Percentiles rank a stretch among this genome's conserved stretches.
phyloP scores from a whole-genome alignment of 2,113 vertebrate genomes.

The Mustela nigripes region DNA sequence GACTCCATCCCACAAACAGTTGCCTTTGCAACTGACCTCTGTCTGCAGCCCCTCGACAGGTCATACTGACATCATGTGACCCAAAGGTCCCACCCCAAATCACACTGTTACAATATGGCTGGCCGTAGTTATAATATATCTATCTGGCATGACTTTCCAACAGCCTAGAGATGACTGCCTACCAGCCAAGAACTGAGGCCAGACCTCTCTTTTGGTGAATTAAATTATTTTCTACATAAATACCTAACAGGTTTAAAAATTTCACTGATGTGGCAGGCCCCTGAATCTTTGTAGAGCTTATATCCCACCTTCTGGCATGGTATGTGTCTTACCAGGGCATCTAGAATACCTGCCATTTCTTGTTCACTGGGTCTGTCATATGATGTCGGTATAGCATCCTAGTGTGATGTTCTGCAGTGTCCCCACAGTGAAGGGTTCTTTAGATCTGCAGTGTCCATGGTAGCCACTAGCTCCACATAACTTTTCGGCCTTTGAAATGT shows the following conservation, averaged over 20 bases:
- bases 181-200: background rate
- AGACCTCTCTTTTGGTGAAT: background rate
- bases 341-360: slow-evolving; percentile 15
- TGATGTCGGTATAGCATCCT: background rate
- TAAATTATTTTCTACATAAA: slow-evolving; percentile 7
- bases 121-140: background rate
- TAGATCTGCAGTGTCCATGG: background rate
- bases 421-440: background rate
- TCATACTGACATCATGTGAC: background rate
- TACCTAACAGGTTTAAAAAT: background rate
- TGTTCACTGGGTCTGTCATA: background rate
- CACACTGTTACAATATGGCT: background rate
- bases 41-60: background rate
- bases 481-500: background rate
- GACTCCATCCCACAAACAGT: background rate
- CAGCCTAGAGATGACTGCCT: background rate
- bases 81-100: background rate
- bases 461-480: background rate
- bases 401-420: background rate
- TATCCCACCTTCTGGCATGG: background rate
- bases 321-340: background rate
- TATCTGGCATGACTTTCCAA: background rate
- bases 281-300: background rate
- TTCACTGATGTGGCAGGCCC: background rate
- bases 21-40: background rate